Percentiles rank a stretch among this genome's conserved stretches.
Evolutionary conservation across 2,888 invertebrate species (phyloP).

Genomic region (Heteropelma amictum): DNA sequence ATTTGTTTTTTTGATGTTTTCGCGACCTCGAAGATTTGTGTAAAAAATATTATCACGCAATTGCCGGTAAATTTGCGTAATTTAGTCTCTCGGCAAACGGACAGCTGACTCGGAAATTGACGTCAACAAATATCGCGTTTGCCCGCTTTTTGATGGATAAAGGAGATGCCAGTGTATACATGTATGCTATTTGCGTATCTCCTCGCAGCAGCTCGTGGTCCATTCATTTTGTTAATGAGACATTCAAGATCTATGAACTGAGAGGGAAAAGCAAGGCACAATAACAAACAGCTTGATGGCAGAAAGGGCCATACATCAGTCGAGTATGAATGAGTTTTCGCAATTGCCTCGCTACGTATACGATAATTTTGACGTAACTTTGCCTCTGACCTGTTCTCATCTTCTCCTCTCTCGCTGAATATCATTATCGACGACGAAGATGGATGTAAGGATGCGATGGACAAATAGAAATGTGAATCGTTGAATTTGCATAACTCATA

Average conservation of each 20-base stretch:
- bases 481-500: slow-evolving; percentile 70
- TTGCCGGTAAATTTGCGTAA: slow-evolving; percentile 31
- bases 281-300: slow-evolving; percentile 8
- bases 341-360: slow-evolving; percentile 12
- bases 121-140: slow-evolving; percentile 24
- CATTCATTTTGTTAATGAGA: slow-evolving; percentile 41
- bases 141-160: no score
- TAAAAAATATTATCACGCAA: slow-evolving; percentile 1
- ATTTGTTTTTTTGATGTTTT: no score
- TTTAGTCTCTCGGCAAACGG: slow-evolving; percentile 19
- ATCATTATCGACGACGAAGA: not conserved
- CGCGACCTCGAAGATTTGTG: no score
- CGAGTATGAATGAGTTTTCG: slow-evolving; percentile 31
- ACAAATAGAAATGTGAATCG: slow-evolving; percentile 66
- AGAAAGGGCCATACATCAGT: slow-evolving; percentile 21
- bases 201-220: slow-evolving; percentile 23
- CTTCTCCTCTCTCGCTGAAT: slow-evolving; percentile 15
- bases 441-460: slow-evolving; percentile 1
- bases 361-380: slow-evolving; percentile 22
- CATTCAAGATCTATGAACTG: slow-evolving; percentile 41
- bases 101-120: not conserved
- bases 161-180: not conserved
- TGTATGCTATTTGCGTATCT: not conserved
- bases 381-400: not conserved
- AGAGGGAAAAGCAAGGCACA: slow-evolving; percentile 20